Percentiles rank a stretch among this genome's conserved stretches.
These are phyloP conservation scores for Bettongia penicillata DNA, from an alignment of 2,113 vertebrate species.

Conservation along the genomic window DNA sequence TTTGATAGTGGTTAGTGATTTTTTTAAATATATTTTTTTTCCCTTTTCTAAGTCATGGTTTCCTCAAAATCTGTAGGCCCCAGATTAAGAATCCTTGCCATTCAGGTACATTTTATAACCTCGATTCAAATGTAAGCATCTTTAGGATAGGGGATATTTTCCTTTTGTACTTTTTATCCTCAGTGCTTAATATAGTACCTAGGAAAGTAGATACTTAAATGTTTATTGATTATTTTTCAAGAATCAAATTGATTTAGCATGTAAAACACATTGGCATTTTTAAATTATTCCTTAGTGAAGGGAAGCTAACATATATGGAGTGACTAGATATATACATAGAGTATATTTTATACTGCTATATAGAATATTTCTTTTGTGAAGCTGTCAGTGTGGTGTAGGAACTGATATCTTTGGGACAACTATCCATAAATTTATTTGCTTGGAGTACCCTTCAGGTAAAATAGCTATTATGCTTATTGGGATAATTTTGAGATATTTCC, in stretches of 20 bases:
- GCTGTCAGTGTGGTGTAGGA: neutral
- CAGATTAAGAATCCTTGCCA: neutral
- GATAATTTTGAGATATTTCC: constrained; percentile 58
- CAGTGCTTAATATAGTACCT: neutral
- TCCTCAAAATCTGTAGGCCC: neutral
- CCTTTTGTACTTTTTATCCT: neutral
- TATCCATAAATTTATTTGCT: neutral
- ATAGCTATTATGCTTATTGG: constrained; percentile 29
- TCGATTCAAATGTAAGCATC: neutral
- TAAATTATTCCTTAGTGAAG: constrained; percentile 14
- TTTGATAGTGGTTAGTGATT: neutral
- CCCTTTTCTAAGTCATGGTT: neutral
- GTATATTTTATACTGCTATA: neutral
- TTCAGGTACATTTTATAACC: neutral
- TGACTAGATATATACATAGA: neutral
- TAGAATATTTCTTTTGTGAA: neutral
- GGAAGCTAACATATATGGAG: neutral
- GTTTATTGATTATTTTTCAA: neutral
- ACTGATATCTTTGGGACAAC: neutral
- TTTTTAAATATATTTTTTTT: neutral
- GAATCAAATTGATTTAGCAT: neutral
- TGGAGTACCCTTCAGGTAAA: constrained; percentile 29
- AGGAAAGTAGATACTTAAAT: neutral
- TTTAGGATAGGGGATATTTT: neutral
- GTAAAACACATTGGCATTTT: constrained; percentile 14